Conservation (phyloP, 2,113 vertebrate genomes). For the Marmota monax region DNA sequence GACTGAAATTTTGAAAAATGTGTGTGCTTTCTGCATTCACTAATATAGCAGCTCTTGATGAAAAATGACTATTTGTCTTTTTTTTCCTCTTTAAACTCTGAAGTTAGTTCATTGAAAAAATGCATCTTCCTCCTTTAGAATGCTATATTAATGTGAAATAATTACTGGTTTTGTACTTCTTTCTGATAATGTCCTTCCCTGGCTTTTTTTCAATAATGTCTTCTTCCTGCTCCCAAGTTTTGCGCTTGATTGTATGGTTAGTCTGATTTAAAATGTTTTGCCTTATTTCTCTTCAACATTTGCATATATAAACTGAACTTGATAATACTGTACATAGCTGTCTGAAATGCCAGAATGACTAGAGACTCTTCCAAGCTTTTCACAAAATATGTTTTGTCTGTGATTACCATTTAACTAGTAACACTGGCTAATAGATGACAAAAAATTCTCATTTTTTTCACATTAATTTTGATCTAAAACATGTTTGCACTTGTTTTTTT, state of each 20-base stretch:
- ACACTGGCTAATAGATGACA: conserved; percentile 77
- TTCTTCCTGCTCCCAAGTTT: conserved; percentile 78
- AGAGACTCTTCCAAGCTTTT: conserved; percentile 80
- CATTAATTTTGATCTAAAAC: conserved; percentile 82
- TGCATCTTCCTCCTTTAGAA: conserved; percentile 85
- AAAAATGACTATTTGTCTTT: conserved; percentile 83
- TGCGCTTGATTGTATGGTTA: conserved; percentile 87
- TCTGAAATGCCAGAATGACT: conserved; percentile 82
- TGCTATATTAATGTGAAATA: conserved; percentile 89
- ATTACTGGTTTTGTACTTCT: conserved; percentile 87
- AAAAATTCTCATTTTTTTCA: conserved; percentile 77
- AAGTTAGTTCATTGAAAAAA: conserved; percentile 90
- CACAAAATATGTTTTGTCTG: conserved; percentile 75
- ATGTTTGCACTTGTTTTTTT: conserved; percentile 84
- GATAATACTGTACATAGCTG: conserved; percentile 84
- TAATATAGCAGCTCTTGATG: conserved; percentile 83
- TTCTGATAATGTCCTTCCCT: conserved; percentile 80
- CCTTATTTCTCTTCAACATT: conserved; percentile 80
- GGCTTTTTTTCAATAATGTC: conserved; percentile 81
- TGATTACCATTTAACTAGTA: conserved; percentile 76
- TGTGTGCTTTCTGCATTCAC: neutral
- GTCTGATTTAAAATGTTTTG: conserved; percentile 85
- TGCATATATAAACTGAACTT: conserved; percentile 85
- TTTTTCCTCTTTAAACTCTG: conserved; percentile 79
- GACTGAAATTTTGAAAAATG: neutral